Evolutionary conservation across 2,113 vertebrate genomes (phyloP).

Genomic region (Lates calcarifer): DNA sequence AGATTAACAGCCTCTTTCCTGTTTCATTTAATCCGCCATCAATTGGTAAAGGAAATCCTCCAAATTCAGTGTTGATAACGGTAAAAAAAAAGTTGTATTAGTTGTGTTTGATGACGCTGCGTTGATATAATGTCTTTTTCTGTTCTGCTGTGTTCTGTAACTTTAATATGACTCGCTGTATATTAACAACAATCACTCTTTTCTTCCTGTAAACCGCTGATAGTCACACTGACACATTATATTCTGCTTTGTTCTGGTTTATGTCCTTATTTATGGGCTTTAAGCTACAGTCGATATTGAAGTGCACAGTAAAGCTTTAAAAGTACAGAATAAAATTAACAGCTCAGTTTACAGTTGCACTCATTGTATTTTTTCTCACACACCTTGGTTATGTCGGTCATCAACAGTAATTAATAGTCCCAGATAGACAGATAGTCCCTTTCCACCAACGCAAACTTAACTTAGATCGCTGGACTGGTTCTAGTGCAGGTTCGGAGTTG

Average conservation of each 20-base stretch:
- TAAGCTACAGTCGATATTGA: neutral
- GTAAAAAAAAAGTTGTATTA: neutral
- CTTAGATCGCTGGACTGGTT: too few species aligned
- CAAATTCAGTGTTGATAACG: neutral
- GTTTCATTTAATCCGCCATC: neutral
- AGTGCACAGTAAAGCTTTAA: too few species aligned
- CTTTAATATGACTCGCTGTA: neutral
- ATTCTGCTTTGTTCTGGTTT: neutral
- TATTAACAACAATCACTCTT: neutral
- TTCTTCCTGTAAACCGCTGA: neutral
- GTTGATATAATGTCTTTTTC: neutral
- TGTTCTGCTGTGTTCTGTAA: neutral
- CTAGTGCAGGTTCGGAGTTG: too few species aligned
- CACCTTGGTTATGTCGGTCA: too few species aligned
- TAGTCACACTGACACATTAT: neutral
- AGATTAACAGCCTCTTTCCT: neutral
- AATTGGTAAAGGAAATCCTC: too few species aligned
- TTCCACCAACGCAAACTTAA: too few species aligned
- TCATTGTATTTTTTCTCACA: too few species aligned
- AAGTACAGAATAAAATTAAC: too few species aligned
- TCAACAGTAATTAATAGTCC: too few species aligned
- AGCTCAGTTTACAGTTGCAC: too few species aligned
- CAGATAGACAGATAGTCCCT: too few species aligned
- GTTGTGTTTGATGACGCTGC: neutral
- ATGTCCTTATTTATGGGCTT: neutral